A percentile compares a stretch with the other conserved stretches of the same genome.
Evolutionary conservation across 2,888 invertebrate species (phyloP).

Genomic region (Dolichopus griseipennis): DNA sequence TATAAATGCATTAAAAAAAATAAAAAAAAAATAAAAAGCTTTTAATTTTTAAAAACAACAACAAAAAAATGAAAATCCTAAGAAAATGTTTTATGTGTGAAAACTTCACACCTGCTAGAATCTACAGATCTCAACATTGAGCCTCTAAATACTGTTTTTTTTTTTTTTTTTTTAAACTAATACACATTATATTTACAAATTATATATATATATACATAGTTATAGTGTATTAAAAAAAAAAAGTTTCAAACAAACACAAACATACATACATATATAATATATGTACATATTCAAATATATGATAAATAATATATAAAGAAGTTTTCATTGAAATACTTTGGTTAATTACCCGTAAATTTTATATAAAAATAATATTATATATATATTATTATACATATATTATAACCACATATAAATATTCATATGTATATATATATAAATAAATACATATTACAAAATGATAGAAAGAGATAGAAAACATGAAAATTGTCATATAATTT

Average conservation of each 20-base stretch:
- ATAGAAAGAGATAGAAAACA: not conserved
- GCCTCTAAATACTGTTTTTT: not conserved
- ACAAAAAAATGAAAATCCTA: too few species aligned
- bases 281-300: too few species aligned
- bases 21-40: too few species aligned
- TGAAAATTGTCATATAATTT: not conserved
- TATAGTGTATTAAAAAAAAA: too few species aligned
- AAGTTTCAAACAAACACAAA: too few species aligned
- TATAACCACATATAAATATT: not conserved
- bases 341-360: not conserved
- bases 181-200: too few species aligned
- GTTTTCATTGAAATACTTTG: slow-evolving; percentile 1
- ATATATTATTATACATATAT: not conserved
- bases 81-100: not conserved
- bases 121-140: not conserved
- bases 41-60: too few species aligned
- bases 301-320: not conserved
- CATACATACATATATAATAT: not conserved
- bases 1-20: too few species aligned
- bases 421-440: not conserved
- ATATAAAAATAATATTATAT: not conserved
- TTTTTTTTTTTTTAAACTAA: too few species aligned
- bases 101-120: not conserved
- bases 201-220: too few species aligned
- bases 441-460: not conserved